Conservation (phyloP, 1,140 invertebrate genomes). For the Aleiodes sp. region DNA sequence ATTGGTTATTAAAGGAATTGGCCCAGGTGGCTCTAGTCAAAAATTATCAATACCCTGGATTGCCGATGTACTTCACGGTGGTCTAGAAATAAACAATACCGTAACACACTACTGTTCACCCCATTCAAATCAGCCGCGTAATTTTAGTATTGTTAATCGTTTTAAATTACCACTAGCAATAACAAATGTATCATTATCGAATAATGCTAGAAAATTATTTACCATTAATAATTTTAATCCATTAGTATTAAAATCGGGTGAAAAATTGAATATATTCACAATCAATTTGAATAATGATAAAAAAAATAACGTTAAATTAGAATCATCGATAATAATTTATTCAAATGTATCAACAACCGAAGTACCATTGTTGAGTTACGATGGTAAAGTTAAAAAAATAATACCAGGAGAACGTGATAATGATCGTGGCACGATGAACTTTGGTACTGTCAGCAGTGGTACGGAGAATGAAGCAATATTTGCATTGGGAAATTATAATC, state of each 20-base stretch:
- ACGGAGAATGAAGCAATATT: slow-evolving; percentile 76
- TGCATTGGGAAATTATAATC: slow-evolving; percentile 81
- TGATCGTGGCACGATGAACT: slow-evolving; percentile 73
- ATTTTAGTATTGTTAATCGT: slow-evolving; percentile 75
- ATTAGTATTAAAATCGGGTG: slow-evolving; percentile 71
- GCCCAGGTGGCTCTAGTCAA: slow-evolving; percentile 67
- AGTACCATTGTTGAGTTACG: slow-evolving; percentile 79
- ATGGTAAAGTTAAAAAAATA: slow-evolving; percentile 74
- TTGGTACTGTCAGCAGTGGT: slow-evolving; percentile 78
- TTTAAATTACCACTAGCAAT: slow-evolving; percentile 77
- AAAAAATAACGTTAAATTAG: slow-evolving; percentile 71
- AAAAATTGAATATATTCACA: slow-evolving; percentile 70
- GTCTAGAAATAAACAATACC: slow-evolving; percentile 67
- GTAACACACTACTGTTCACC: slow-evolving; percentile 69
- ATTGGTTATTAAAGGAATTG: slow-evolving; percentile 75
- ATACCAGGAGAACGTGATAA: slow-evolving; percentile 65
- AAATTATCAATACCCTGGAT: slow-evolving; percentile 71
- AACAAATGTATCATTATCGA: slow-evolving; percentile 74
- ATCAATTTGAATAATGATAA: slow-evolving; percentile 68
- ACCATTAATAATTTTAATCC: slow-evolving; percentile 71
- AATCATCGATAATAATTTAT: slow-evolving; percentile 73
- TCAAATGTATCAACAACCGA: slow-evolving; percentile 79
- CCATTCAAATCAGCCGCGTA: slow-evolving; percentile 64
- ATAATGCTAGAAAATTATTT: slow-evolving; percentile 72
- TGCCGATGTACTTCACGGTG: slow-evolving; percentile 68